Evolutionary conservation across 2,113 vertebrate species (phyloP).

Genomic region (Oxygymnocypris stewartii): DNA sequence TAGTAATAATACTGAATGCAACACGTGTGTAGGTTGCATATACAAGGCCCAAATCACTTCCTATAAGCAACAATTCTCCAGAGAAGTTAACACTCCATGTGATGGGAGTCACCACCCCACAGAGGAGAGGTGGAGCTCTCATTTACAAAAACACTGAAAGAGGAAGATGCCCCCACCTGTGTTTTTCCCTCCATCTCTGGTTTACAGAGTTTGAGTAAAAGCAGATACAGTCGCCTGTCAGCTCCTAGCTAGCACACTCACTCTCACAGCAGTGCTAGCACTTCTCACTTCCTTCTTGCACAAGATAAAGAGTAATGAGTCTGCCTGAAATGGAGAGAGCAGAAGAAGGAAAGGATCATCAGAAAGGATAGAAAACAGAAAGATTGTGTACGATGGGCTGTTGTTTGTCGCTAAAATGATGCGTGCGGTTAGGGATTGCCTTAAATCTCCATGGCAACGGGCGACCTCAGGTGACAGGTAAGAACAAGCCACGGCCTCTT

Average conservation of each 20-base stretch:
- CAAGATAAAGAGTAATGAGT: slow-evolving; percentile 2
- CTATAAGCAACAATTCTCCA: slow-evolving; percentile 31
- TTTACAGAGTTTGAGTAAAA: slow-evolving; percentile 23
- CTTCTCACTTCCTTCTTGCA: background rate
- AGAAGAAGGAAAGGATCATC: slow-evolving; percentile 36
- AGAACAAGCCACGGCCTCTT: slow-evolving; percentile 31
- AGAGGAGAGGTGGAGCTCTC: slow-evolving; percentile 27
- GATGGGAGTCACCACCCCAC: slow-evolving; percentile 4
- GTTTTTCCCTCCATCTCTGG: slow-evolving; percentile 22
- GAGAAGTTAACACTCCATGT: slow-evolving; percentile 32
- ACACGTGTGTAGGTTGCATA: background rate
- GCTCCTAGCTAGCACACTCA: slow-evolving; percentile 2
- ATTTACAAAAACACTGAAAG: slow-evolving; percentile 39
- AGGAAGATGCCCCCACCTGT: background rate
- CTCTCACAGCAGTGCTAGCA: background rate
- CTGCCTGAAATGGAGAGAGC: background rate
- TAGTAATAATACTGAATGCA: background rate
- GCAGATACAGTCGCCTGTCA: slow-evolving; percentile 17
- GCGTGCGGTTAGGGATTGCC: slow-evolving; percentile 62
- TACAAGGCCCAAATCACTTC: background rate
- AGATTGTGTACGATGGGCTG: slow-evolving; percentile 49
- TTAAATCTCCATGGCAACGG: slow-evolving; percentile 61
- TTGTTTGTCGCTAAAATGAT: slow-evolving; percentile 56
- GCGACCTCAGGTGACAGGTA: slow-evolving; percentile 57
- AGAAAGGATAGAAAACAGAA: slow-evolving; percentile 35